Conservation (phyloP, 2,113 vertebrate species). For the Ifrita kowaldi region DNA sequence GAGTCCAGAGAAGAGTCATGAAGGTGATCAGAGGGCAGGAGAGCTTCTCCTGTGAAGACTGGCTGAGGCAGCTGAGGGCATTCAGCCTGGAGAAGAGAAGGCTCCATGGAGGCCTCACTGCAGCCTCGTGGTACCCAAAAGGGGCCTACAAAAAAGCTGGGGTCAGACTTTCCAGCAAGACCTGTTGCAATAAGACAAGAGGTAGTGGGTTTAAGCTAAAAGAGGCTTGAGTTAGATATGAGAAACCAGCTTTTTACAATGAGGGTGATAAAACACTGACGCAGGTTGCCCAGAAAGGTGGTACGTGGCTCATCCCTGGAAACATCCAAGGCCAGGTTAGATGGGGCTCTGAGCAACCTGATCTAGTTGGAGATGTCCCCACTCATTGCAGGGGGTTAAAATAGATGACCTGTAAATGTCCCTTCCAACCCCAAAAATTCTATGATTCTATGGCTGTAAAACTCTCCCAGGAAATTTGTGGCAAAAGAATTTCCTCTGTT, state of each 20-base stretch:
- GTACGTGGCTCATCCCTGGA: too few relatives aligned
- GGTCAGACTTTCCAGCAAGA: not conserved
- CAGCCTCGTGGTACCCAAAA: too few relatives aligned
- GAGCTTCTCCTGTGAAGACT: not conserved
- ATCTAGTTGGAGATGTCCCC: not conserved
- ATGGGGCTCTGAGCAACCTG: not conserved
- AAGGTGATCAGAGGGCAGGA: not conserved
- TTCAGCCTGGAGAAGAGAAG: not conserved
- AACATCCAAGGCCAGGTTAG: not conserved
- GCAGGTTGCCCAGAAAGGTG: not conserved
- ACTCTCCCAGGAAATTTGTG: not conserved
- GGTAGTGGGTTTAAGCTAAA: not conserved
- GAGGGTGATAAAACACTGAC: not conserved
- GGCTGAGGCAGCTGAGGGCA: not conserved
- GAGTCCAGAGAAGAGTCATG: not conserved
- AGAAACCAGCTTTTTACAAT: not conserved
- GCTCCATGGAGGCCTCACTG: not conserved
- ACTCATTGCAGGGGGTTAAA: not conserved
- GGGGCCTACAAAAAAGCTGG: not conserved
- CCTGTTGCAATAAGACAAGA: not conserved
- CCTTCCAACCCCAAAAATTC: not conserved
- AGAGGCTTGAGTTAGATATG: too few relatives aligned
- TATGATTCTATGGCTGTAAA: not conserved
- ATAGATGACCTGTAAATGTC: not conserved
- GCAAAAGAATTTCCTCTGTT: not conserved